These are phyloP conservation scores for Synanthedon tipuliformis DNA, from an alignment of 2,888 invertebrate genomes.

Conservation along the genomic window DNA sequence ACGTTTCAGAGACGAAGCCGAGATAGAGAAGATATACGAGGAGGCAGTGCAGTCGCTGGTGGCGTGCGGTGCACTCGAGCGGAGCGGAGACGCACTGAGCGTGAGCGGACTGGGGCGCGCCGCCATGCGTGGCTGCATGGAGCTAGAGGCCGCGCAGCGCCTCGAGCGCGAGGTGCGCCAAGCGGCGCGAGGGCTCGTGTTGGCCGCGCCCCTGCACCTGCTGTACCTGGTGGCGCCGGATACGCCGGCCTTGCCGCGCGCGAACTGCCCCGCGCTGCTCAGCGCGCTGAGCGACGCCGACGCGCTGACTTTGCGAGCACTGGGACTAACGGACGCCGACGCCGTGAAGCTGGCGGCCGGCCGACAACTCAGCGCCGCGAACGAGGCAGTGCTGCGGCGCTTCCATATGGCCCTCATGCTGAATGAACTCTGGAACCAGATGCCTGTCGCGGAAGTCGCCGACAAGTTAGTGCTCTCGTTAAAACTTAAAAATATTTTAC, in stretches of 20 bases:
- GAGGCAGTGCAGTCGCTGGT: conserved; percentile 29
- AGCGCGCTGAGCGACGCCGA: too few relatives aligned
- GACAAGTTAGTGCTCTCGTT: conserved; percentile 54
- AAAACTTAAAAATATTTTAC: too few relatives aligned
- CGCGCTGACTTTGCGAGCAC: too few relatives aligned
- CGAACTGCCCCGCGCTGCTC: too few relatives aligned
- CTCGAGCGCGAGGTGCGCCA: conserved; percentile 80
- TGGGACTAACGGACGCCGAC: conserved; percentile 21
- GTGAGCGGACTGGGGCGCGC: conserved; percentile 79
- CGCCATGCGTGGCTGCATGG: conserved; percentile 85
- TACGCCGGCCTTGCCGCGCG: conserved; percentile 52
- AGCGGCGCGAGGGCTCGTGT: conserved; percentile 81
- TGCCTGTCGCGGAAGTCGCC: conserved; percentile 75
- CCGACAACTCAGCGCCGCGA: conserved; percentile 17
- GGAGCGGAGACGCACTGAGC: conserved; percentile 70
- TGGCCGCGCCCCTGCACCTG: conserved; percentile 86
- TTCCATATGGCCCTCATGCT: conserved; percentile 90
- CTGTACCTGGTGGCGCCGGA: conserved; percentile 88
- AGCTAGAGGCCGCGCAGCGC: conserved; percentile 75
- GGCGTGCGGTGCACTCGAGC: conserved; percentile 26
- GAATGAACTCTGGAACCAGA: conserved; percentile 79
- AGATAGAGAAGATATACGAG: conserved; percentile 34
- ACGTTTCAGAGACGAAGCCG: conserved; percentile 7
- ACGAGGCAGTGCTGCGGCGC: conserved; percentile 71
- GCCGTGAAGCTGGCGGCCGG: too few relatives aligned